Evolutionary conservation across 2,888 invertebrate species (phyloP), one percentile per base, ranked within the genome.

Genomic region (Meiosimyza platycephala): DNA sequence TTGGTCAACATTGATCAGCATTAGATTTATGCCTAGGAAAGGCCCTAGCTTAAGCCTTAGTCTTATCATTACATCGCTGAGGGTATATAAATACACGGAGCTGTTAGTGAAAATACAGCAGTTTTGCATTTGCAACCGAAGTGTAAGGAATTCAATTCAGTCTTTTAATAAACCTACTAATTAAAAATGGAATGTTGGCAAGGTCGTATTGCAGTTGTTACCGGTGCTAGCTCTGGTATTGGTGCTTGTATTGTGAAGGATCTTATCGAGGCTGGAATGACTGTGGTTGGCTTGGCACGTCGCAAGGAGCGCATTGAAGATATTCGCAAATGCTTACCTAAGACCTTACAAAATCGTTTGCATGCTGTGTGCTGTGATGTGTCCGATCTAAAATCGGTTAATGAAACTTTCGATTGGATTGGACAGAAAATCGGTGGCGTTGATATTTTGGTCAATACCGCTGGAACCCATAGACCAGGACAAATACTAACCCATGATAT

Each of bases 151-250:
- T 7, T 57, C 18, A n/a, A 9, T 6, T 6, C 54, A n/a, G 22
- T 22, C 22, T 22, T 22, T 22, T 22, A 22, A 22, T n/a, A 22
- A 22, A 22, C 1, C 22, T 3, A 22, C 1, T 22, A 1, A 5
- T 22, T 3, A 67, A 16, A 3, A 67, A 89, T 90, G 89, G 90
- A 92, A 22, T 89, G 90, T 64, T 92, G 91, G 91, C 79, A 81
- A 6, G 90, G 90, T 75, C 89, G 90, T 78, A 89, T 90, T 0
- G 92, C 91, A 0, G 88, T 92, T 18, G 91, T 92, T 65, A 92
- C 91, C 0, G 92, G 92, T 2, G 91, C 91, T 12, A 91, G 91
- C 82, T 87, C 89, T 0, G 92, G 92, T 6, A 91, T 92, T 71
- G 92, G 90, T 16, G 88, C 88, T 2, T 22, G 22, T 22, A 22